phyloP scores from a whole-genome alignment of 1,140 invertebrate genomes.

The Bombus vancouverensis region DNA sequence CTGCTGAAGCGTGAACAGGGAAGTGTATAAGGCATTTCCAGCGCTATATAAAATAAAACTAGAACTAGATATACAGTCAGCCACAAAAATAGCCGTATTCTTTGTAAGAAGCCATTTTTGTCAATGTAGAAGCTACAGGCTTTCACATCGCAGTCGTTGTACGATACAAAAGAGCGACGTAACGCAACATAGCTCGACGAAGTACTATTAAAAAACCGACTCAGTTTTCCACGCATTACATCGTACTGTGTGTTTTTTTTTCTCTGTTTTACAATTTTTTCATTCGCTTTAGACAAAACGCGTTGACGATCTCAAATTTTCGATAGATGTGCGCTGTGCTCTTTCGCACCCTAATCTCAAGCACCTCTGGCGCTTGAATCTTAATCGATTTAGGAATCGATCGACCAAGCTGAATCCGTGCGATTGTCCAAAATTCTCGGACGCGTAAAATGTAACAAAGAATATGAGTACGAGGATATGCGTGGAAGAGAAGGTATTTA shows the following conservation, averaged over 20 bases:
- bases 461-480: fast-evolving
- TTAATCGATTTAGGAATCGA: too few relatives aligned
- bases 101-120: neutral
- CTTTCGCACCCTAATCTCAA: neutral
- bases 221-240: too few relatives aligned
- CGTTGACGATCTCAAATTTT: neutral
- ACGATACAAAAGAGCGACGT: too few relatives aligned
- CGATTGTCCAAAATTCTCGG: too few relatives aligned
- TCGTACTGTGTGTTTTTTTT: too few relatives aligned
- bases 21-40: neutral
- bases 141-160: too few relatives aligned
- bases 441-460: too few relatives aligned
- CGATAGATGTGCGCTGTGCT: fast-evolving
- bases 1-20: neutral
- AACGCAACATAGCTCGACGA: too few relatives aligned
- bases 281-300: too few relatives aligned
- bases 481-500: neutral
- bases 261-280: too few relatives aligned
- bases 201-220: too few relatives aligned
- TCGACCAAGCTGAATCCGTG: too few relatives aligned
- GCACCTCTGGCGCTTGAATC: neutral
- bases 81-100: neutral
- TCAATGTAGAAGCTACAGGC: neutral
- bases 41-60: neutral
- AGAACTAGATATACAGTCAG: neutral